These are phyloP conservation scores for Enteromius mattozi DNA, from an alignment of 2,797 vertebrate genomes.

Conservation along the genomic window DNA sequence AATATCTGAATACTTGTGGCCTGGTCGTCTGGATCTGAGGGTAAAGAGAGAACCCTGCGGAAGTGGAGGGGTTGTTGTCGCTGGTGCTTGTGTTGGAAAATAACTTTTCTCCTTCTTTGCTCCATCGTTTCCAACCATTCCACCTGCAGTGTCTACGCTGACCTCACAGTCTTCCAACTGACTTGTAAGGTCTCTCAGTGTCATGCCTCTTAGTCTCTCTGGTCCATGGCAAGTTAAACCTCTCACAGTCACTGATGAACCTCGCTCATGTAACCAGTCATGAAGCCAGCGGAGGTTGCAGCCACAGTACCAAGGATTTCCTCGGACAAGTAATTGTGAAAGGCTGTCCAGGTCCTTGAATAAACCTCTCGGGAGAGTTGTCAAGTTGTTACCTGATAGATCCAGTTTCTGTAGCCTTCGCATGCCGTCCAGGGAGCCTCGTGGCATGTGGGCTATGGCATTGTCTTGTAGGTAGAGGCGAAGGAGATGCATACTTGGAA, in stretches of 20 bases:
- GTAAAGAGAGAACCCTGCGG: conserved; percentile 91
- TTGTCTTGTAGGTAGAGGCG: conserved; percentile 93
- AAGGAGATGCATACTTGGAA: conserved; percentile 85
- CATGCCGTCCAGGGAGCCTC: conserved; percentile 86
- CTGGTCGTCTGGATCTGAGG: conserved; percentile 84
- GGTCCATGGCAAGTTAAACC: conserved; percentile 91
- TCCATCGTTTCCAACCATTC: conserved; percentile 67
- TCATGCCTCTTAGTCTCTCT: conserved; percentile 86
- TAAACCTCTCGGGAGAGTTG: conserved; percentile 87
- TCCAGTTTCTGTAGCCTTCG: conserved; percentile 86
- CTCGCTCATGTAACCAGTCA: conserved; percentile 86
- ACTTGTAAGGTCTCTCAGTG: conserved; percentile 84
- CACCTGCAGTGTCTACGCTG: conserved; percentile 61
- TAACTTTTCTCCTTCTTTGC: conserved; percentile 68
- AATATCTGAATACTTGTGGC: conserved; percentile 82
- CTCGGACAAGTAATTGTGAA: conserved; percentile 87
- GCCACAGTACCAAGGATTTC: conserved; percentile 95
- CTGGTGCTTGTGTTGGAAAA: conserved; percentile 69
- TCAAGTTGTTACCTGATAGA: conserved; percentile 95
- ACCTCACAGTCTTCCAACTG: conserved; percentile 91
- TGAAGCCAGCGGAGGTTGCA: conserved; percentile 93
- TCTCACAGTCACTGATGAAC: conserved; percentile 85
- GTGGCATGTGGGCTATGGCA: conserved; percentile 89
- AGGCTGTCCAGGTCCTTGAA: conserved; percentile 88
- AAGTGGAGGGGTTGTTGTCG: conserved; percentile 72